phyloP scores from a whole-genome alignment of 2,888 invertebrate species.

The Brachylomia viminalis region DNA sequence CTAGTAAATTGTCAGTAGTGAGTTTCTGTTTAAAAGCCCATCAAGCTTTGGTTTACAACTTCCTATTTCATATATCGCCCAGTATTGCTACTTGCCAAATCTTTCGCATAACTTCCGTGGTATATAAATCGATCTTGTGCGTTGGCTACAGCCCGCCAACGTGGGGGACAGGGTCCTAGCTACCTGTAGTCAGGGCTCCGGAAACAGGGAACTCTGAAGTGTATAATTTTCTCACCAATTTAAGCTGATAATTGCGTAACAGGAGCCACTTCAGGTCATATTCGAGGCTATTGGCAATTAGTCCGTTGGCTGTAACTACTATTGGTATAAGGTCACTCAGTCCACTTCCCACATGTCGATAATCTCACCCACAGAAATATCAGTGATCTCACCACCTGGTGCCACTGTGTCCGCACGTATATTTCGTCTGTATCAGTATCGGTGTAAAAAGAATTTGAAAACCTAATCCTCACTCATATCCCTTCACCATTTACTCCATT shows the following conservation, averaged over 20 bases:
- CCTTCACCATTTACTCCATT: not conserved
- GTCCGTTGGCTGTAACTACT: slow-evolving; percentile 1
- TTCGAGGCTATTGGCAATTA: slow-evolving; percentile 12
- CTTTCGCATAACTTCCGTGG: slow-evolving; percentile 14
- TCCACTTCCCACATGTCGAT: slow-evolving; percentile 42
- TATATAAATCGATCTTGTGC: not conserved
- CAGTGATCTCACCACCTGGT: slow-evolving; percentile 37
- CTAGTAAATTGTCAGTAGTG: slow-evolving; percentile 5
- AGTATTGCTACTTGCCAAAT: slow-evolving; percentile 18
- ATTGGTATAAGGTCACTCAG: slow-evolving; percentile 12
- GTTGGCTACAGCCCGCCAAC: not conserved
- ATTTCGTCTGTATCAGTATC: not conserved
- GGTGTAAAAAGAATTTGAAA: not conserved
- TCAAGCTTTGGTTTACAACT: slow-evolving; percentile 36
- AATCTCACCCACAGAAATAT: slow-evolving; percentile 40
- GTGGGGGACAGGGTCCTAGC: not conserved
- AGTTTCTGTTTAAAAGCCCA: slow-evolving; percentile 30
- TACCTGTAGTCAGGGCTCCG: not conserved
- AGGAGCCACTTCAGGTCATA: not conserved
- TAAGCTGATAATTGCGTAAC: not conserved
- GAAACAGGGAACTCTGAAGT: not conserved
- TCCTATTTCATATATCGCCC: slow-evolving; percentile 31
- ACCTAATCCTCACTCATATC: not conserved
- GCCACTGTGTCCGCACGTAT: not conserved
- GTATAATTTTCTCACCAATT: not conserved